Base-by-base conservation (phyloP, 2,113 vertebrate genomes). In the Menura novaehollandiae region DNA sequence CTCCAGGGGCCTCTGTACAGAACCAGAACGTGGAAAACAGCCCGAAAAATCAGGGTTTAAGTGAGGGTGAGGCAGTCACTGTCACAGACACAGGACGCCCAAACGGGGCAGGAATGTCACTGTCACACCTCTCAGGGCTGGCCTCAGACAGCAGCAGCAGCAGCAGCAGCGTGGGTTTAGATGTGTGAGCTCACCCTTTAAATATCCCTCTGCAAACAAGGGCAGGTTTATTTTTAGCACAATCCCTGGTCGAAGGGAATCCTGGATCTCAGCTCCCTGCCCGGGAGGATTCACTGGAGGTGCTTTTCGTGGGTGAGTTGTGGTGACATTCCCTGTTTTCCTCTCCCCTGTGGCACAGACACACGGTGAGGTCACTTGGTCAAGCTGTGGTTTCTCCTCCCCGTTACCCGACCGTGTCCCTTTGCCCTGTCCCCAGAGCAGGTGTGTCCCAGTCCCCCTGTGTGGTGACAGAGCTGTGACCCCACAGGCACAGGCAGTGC, bases 181-280 rank as follows among this genome's bases (percentile, higher is more conserved):
- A 64, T n/a, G 88, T 0, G 22, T 96, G 95, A 93, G 91, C 92
- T 96, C 95, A 95, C 26, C 75, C 89, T 89, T 88, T 81, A 92
- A 93, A 93, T 93, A 96, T 96, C 85, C 83, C 76, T 93, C 76
- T 84, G 60, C 91, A 97, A 97, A 95, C 83, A 96, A 30, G 93
- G 92, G 53, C 72, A 78, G 90, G 3, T 59, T 83, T 97, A 95
- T 96, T 96, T 96, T 96, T 95, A 93, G 90, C 37, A 0, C 52
- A 63, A 89, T 96, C 11, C 0, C 83, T 84, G 88, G 22, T 84
- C 10, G 1, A 7, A 95, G 95, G 52, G 85, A 92, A 81, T 92
- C 95, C 92, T 86, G 76, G 76, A 47, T 88, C 47, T 39, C 30
- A 1, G 23, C 55, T 91, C 33, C 10, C 67, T 83, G 86, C 64